phyloP scores from a whole-genome alignment of 2,888 invertebrate species.

The Tuta absoluta region DNA sequence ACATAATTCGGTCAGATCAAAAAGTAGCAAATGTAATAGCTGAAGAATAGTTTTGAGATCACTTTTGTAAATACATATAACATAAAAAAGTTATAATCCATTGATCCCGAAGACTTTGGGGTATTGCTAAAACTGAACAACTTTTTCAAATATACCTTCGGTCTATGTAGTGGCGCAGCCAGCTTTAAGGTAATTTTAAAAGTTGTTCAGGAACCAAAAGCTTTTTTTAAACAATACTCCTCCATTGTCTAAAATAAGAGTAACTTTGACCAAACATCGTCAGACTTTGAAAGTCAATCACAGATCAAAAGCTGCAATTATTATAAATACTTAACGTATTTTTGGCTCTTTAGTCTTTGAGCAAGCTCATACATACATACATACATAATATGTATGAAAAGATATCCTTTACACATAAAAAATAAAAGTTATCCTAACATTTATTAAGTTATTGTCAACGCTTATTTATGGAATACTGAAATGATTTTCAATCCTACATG shows the following conservation, averaged over 20 bases:
- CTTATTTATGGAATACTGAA: constrained; percentile 6
- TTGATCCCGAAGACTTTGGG: background rate
- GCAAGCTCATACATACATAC: constrained; percentile 37
- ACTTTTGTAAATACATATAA: background rate
- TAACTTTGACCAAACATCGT: constrained; percentile 1
- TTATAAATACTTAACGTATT: constrained; percentile 29
- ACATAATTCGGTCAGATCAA: background rate
- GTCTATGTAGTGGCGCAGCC: background rate
- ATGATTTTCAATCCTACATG: background rate
- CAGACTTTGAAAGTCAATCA: constrained; percentile 11
- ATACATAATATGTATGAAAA: constrained; percentile 25
- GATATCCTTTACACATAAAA: constrained; percentile 15
- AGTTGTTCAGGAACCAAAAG: no score
- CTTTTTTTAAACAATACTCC: background rate
- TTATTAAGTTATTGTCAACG: constrained; percentile 9
- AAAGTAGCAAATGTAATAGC: background rate
- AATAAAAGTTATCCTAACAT: constrained; percentile 15
- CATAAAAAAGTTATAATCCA: background rate
- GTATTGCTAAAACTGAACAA: background rate
- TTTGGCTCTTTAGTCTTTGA: constrained; percentile 56
- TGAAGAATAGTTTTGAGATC: constrained; percentile 2
- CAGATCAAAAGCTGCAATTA: constrained; percentile 13
- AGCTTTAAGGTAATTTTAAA: background rate
- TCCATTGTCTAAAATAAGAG: background rate
- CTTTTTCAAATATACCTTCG: background rate